Conservation (phyloP, 2,888 invertebrate species). For the Agrotis segetum region DNA sequence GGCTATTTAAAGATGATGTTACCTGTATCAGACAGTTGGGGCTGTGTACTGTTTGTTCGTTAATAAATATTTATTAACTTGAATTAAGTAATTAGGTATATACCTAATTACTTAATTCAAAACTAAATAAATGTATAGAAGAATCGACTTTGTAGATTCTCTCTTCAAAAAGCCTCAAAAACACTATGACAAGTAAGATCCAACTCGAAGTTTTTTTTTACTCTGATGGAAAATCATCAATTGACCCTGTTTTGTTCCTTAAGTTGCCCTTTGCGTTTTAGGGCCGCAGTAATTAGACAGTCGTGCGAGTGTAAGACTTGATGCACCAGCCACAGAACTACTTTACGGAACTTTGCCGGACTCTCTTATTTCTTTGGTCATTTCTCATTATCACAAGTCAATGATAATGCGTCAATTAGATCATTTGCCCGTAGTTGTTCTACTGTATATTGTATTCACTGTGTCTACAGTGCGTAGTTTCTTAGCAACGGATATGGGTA, state of each 20-base stretch:
- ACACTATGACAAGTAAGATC: no score
- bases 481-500: conserved; percentile 65
- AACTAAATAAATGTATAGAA: no score
- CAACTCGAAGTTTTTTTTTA: no score
- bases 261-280: no score
- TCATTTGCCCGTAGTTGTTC: neutral
- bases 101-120: no score
- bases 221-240: no score
- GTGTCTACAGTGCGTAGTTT: conserved; percentile 59
- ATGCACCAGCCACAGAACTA: neutral
- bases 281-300: no score
- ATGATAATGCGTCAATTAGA: neutral
- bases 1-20: neutral
- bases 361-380: neutral
- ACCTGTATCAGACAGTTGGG: neutral
- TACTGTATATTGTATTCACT: conserved; percentile 9
- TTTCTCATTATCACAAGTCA: neutral
- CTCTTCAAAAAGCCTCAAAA: neutral
- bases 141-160: no score
- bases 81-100: no score
- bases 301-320: neutral
- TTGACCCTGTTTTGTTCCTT: no score
- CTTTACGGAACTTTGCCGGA: neutral
- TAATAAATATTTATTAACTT: no score
- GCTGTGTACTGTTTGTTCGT: neutral